Base-by-base conservation (phyloP, 2,113 vertebrate species). In the Hydropotes inermis region DNA sequence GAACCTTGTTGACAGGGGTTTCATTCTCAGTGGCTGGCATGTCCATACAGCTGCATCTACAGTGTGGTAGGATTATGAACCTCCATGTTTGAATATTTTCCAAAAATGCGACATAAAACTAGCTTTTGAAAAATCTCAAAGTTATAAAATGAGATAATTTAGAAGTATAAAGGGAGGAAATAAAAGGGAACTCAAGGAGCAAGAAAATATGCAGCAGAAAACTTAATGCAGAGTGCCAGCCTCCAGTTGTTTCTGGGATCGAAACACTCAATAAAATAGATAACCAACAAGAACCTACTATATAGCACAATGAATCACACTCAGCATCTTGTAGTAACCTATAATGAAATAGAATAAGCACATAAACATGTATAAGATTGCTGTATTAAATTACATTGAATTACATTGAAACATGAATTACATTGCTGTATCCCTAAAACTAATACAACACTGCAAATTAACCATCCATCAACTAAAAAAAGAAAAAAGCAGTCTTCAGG, bases 1-100 rank as follows among this genome's bases (percentile, higher is more conserved):
- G 33, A n/a, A n/a, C 0, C 2, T 0, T 16, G 1, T 7, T 14
- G 3, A 10, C 19, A 43, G 25, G 2, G 28, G 9, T 45, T 88
- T 64, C 33, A 33, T 33, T 17, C 3, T 17, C 1, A 3, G 2
- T 10, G 10, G 2, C 52, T 47, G 33, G 2, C 2, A 7, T 7
- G 16, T 28, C 12, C 7, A 1, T 14, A 30, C 5, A 15, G 64
- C 25, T 28, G 33, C 70, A 82, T 39, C n/a, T 21, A 64, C 2
- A 28, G 25, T 1, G 8, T 43, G 4, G 21, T 21, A 25, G 50
- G 19, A 94, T 27, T 45, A 45, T 43, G 8, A 17, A 60, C 1
- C 86, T 50, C 17, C 0, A 6, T 3, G 36, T 82, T 25, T 45
- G 45, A 12, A 30, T 13, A 47, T 39, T 64, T 87, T 55, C 61